phyloP scores from a whole-genome alignment of 2,797 vertebrate species.

The Sebastes kiyomatsui region DNA sequence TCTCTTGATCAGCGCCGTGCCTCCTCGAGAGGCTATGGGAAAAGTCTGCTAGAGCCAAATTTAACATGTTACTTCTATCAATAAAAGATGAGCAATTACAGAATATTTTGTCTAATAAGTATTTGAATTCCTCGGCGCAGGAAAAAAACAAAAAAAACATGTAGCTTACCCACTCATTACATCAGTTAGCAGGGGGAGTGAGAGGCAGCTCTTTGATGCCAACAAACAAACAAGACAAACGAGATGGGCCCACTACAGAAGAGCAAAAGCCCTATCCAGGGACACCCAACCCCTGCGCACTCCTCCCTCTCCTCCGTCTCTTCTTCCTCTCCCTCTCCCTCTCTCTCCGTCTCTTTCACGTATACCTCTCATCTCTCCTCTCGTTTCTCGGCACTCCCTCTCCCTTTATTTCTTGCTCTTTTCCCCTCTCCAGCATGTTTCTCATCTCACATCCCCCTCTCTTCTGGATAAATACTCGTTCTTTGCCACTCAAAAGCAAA shows the following conservation, averaged over 20 bases:
- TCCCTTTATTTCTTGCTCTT: slow-evolving; percentile 48
- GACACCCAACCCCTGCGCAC: slow-evolving; percentile 67
- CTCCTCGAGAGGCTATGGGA: slow-evolving; percentile 73
- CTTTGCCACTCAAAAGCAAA: slow-evolving; percentile 43
- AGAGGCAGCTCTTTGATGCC: slow-evolving; percentile 80
- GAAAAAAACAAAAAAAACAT: slow-evolving; percentile 48
- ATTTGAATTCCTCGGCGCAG: slow-evolving; percentile 79
- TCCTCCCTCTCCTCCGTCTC: slow-evolving; percentile 52
- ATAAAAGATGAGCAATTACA: slow-evolving; percentile 86
- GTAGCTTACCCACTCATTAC: slow-evolving; percentile 81
- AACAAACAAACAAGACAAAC: slow-evolving; percentile 83
- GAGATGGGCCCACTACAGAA: slow-evolving; percentile 75
- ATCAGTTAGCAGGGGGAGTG: slow-evolving; percentile 78
- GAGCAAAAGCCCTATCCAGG: slow-evolving; percentile 71
- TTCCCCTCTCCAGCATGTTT: slow-evolving; percentile 38
- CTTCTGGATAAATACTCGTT: slow-evolving; percentile 50
- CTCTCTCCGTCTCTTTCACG: slow-evolving; percentile 37
- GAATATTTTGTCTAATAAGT: slow-evolving; percentile 85
- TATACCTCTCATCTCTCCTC: slow-evolving; percentile 47
- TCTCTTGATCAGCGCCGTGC: slow-evolving; percentile 76
- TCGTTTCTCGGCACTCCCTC: slow-evolving; percentile 42
- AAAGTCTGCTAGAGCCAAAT: slow-evolving; percentile 74
- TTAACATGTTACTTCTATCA: slow-evolving; percentile 81
- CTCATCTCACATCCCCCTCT: slow-evolving; percentile 39
- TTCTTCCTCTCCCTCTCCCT: slow-evolving; percentile 33